These are phyloP conservation scores for Perognathus longimembris DNA, from an alignment of 2,113 vertebrate species.

Conservation along the genomic window DNA sequence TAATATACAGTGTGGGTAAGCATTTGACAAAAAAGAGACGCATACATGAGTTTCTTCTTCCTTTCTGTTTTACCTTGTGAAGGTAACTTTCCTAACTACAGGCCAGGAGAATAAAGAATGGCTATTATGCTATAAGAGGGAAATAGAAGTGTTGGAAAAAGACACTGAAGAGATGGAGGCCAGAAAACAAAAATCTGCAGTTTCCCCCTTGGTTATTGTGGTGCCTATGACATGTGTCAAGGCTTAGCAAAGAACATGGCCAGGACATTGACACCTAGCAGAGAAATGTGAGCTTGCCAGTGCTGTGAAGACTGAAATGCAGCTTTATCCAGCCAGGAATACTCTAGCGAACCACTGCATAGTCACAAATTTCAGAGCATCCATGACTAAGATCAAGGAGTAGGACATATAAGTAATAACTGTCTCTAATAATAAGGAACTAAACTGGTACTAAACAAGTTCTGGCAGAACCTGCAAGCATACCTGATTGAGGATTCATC, in stretches of 20 bases:
- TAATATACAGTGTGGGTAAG: neutral
- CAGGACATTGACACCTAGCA: neutral
- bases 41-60: neutral
- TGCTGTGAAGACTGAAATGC: neutral
- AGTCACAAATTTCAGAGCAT: neutral
- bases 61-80: neutral
- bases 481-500: neutral
- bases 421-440: neutral
- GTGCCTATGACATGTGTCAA: neutral
- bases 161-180: neutral
- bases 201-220: neutral
- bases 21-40: neutral
- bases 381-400: neutral
- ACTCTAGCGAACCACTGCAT: neutral
- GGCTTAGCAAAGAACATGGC: neutral
- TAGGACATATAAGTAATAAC: neutral
- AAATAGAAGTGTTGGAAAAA: neutral
- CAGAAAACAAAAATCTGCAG: fast-evolving
- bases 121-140: neutral
- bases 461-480: neutral
- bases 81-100: neutral
- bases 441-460: neutral
- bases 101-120: neutral
- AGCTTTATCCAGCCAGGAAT: neutral
- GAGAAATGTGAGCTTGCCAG: neutral